Conservation (phyloP, 1,140 invertebrate genomes). For the Cardiocondyla obscurior region DNA sequence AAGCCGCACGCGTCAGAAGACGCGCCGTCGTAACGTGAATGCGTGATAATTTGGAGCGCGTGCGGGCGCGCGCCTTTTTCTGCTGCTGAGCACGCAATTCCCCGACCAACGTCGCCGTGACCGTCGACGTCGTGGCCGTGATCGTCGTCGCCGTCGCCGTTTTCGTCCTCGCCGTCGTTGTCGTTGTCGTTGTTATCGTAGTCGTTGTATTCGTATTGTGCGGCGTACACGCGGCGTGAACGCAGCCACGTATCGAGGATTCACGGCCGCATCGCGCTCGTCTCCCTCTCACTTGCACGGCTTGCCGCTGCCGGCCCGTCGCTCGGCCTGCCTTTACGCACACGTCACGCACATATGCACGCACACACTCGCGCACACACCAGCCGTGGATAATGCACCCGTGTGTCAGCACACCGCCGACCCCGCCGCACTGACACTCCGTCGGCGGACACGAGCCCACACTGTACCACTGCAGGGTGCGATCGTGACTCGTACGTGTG, state of each 20-base stretch:
- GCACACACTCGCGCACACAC: slow-evolving; percentile 44
- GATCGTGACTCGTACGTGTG: slow-evolving; percentile 45
- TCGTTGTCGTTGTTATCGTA: slow-evolving; percentile 50
- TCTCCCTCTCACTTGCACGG: slow-evolving; percentile 32
- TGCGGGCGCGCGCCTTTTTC: slow-evolving; percentile 42
- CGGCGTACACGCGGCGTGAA: slow-evolving; percentile 67
- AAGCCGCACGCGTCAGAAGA: slow-evolving; percentile 54
- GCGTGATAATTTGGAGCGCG: slow-evolving; percentile 61
- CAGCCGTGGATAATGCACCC: slow-evolving; percentile 56
- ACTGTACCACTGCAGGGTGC: slow-evolving; percentile 43
- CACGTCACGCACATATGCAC: slow-evolving; percentile 68
- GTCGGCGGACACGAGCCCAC: slow-evolving; percentile 62
- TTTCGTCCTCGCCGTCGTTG: slow-evolving; percentile 31
- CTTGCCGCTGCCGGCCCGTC: slow-evolving; percentile 24
- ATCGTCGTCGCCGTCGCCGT: slow-evolving; percentile 52
- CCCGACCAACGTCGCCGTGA: slow-evolving; percentile 58
- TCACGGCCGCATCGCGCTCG: slow-evolving; percentile 61
- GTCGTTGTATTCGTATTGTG: slow-evolving; percentile 57
- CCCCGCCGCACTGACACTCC: slow-evolving; percentile 65
- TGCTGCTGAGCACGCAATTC: slow-evolving; percentile 38
- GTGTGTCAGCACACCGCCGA: slow-evolving; percentile 61
- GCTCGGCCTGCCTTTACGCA: slow-evolving; percentile 58
- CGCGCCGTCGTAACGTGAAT: slow-evolving; percentile 50
- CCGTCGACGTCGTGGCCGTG: slow-evolving; percentile 34
- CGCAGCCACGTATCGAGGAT: slow-evolving; percentile 67